Evolutionary conservation across 2,888 invertebrate genomes (phyloP).

Genomic region (Chymomyza fuscimana): DNA sequence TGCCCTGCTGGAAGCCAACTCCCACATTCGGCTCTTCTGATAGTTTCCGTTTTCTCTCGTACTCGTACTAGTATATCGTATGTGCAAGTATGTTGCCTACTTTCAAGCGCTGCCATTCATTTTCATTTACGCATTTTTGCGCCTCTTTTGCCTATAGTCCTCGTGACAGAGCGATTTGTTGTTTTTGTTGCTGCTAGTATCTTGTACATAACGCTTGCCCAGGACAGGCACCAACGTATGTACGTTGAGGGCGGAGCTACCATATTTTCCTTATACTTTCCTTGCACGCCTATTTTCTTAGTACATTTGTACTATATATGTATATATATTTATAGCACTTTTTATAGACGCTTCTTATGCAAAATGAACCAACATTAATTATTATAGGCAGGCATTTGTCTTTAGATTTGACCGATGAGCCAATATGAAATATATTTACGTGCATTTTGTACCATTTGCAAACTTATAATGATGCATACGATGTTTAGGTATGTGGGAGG

Average conservation of each 20-base stretch:
- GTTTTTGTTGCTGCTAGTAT: slow-evolving; percentile 39
- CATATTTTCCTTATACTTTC: slow-evolving; percentile 18
- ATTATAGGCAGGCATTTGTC: slow-evolving; percentile 54
- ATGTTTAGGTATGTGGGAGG: neutral
- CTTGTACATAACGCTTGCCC: slow-evolving; percentile 63
- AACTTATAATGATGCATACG: neutral
- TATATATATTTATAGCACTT: neutral
- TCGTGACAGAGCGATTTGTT: slow-evolving; percentile 17
- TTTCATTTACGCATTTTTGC: slow-evolving; percentile 58
- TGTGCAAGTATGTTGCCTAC: slow-evolving; percentile 53
- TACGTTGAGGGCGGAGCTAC: slow-evolving; percentile 68
- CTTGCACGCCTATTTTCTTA: slow-evolving; percentile 27
- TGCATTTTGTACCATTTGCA: neutral
- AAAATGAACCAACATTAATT: slow-evolving; percentile 52
- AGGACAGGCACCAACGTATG: slow-evolving; percentile 60
- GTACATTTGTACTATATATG: too few relatives aligned
- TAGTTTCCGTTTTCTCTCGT: neutral
- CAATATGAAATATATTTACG: slow-evolving; percentile 9
- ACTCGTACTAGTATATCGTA: neutral
- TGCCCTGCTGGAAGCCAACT: slow-evolving; percentile 32
- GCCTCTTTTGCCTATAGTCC: slow-evolving; percentile 45
- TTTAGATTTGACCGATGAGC: slow-evolving; percentile 19
- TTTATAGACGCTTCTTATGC: neutral
- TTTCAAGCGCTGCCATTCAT: slow-evolving; percentile 68
- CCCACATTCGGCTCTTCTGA: slow-evolving; percentile 31